Base-by-base conservation (phyloP, 1,140 invertebrate genomes). In the Campoletis sonorensis region DNA sequence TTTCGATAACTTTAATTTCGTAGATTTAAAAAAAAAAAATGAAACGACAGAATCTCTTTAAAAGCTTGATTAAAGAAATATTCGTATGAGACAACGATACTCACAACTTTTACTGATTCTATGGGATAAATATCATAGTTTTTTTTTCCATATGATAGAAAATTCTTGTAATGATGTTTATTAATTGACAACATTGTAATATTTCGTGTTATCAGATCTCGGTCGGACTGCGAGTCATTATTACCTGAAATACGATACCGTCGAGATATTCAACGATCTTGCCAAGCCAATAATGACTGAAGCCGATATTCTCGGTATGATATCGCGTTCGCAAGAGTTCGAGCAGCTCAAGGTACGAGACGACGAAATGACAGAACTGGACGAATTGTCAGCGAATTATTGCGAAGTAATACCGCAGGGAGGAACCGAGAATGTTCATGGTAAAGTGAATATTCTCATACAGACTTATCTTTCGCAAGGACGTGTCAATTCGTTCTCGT, bases 401-500 rank as follows among this genome's bases (percentile, higher is more conserved):
- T 98, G 98, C 89, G 94, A 96, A 85, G 91, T 98, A 27, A 92
- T 94, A 70, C 95, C 97, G 0, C 93, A 94, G 78, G 97, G 97
- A 18, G 96, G 97, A 1, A 94, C 94, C 21, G 98, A 99, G 90
- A 98, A 98, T 90, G 93, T 97, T 45, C 94, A 97, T 87, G 98
- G 98, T 79, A 99, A 99, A 95, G 98, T 99, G 26, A 99, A 99
- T 90, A 98, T 99, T 87, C 92, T 99, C 7, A 94, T 99, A 81
- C 99, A 99, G 91, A 96, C 97, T 0, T 98, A 96, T 90, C 93
- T 99, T 18, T 98, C 97, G 0, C 93, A 96, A 81, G 95, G 95
- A 33, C 92, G 93, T 58, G 94, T 99, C 0, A 95, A 97, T 85
- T 95, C 95, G 0, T 98, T 98, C 87, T 99, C 98, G 0, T 92